Evolutionary conservation across 2,888 invertebrate species (phyloP).

Genomic region (Zhengitettix transpicula): DNA sequence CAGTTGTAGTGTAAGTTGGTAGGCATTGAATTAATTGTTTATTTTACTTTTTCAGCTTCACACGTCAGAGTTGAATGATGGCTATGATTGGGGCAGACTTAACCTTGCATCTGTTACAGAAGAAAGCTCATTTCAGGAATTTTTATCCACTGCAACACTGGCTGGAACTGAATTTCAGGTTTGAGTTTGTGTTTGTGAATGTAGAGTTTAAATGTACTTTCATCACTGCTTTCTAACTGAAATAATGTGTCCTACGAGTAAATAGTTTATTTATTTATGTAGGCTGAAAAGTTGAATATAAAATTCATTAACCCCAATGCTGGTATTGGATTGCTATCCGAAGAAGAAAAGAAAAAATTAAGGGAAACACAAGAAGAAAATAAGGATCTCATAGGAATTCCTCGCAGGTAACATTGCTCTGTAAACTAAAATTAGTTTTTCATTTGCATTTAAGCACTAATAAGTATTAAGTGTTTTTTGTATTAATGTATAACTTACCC

Average conservation of each 20-base stretch:
- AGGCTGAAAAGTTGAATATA: constrained; percentile 76
- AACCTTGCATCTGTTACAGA: constrained; percentile 89
- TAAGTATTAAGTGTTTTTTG: neutral
- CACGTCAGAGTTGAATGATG: constrained; percentile 76
- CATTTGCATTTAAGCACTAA: neutral
- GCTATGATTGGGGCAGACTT: constrained; percentile 77
- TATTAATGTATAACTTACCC: neutral
- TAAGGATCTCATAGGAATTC: constrained; percentile 54
- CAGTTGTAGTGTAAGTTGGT: too few species aligned
- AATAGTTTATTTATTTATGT: constrained; percentile 14
- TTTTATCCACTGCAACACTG: constrained; percentile 84
- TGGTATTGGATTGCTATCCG: constrained; percentile 40
- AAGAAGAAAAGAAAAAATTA: constrained; percentile 35
- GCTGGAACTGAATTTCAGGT: constrained; percentile 81
- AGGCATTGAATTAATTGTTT: neutral
- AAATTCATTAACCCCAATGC: constrained; percentile 49
- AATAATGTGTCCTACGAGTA: too few species aligned
- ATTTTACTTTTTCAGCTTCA: constrained; percentile 39
- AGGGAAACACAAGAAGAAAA: constrained; percentile 38
- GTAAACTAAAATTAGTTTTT: neutral
- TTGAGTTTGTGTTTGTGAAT: too few species aligned
- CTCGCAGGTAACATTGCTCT: constrained; percentile 44
- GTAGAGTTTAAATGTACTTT: too few species aligned
- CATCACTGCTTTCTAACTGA: too few species aligned
- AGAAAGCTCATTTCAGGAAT: constrained; percentile 91